Evolutionary conservation across 1,140 invertebrate species (phyloP), one percentile per base, ranked within the genome.

Genomic region (Brachionus koreanus): DNA sequence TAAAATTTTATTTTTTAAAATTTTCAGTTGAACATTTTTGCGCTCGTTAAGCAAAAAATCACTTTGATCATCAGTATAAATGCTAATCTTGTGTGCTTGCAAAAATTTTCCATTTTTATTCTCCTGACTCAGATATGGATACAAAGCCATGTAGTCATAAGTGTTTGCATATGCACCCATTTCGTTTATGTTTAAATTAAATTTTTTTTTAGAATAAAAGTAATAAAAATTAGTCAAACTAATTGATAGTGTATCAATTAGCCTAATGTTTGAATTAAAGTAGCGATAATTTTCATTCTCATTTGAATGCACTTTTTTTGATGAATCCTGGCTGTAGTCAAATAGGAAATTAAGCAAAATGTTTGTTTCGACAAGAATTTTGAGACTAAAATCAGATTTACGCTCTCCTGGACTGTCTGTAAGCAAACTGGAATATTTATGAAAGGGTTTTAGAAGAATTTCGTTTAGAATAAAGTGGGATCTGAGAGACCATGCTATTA

Each of bases 181-280:
- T 46, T 49, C 23, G n/a, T 74, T 25, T 23, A 74, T 25, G 12
- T 46, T 74, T 46, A 74, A 29, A 74, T 33, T 74, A 25, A 74
- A 74, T 9, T 43, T 29, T 25, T 74, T 35, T 46, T 25, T 74
- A 13, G 69, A 13, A 46, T 46, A 74, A 74, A 25, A 43, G 37
- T 46, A 74, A 29, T 74, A 74, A 9, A 74, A 74, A 74, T 74
- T 74, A 29, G 23, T 74, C 19, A 74, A 29, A 74, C 16, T 25
- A 12, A 74, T 23, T 5, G 69, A 74, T 16, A 74, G 16, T 9
- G 39, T 74, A 3, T 74, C 69, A 10, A 74, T 35, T 43, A 74
- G 42, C 25, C 12, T 74, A 13, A 49, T 29, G 25, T 74, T 74
- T 3, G 69, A 74, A 25, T 74, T 74, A 74, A 74, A 74, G 25